Evolutionary conservation across 2,797 vertebrate genomes (phyloP).

Genomic region (Enteromius unitaeniatus): DNA sequence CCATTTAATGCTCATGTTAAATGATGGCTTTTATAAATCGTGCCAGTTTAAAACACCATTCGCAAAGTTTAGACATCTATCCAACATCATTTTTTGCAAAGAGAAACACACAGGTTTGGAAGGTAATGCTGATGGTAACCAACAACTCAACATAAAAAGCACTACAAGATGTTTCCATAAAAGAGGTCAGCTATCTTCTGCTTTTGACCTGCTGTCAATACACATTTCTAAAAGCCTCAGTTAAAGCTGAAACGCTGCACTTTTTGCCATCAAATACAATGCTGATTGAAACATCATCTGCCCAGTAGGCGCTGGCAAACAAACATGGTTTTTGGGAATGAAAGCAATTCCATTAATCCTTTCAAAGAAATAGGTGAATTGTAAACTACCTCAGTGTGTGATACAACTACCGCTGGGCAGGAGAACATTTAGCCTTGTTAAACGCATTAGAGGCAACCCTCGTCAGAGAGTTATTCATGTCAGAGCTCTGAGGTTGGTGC

Average conservation of each 20-base stretch:
- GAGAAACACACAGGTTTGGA: background rate
- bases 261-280: slow-evolving; percentile 7
- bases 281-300: slow-evolving; percentile 25
- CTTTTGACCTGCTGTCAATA: background rate
- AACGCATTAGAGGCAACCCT: slow-evolving; percentile 38
- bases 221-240: slow-evolving; percentile 4
- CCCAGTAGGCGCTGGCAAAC: slow-evolving; percentile 28
- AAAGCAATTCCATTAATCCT: slow-evolving; percentile 52
- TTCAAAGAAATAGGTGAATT: slow-evolving; percentile 36
- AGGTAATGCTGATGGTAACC: background rate
- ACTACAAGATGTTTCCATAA: background rate
- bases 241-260: slow-evolving; percentile 8
- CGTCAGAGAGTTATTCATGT: slow-evolving; percentile 24
- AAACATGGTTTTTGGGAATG: slow-evolving; percentile 37
- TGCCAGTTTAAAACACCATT: background rate
- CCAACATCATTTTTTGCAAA: background rate
- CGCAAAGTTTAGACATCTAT: background rate
- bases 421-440: slow-evolving; percentile 51
- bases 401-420: slow-evolving; percentile 23
- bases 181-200: slow-evolving; percentile 6
- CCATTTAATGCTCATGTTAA: background rate
- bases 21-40: background rate
- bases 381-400: slow-evolving; percentile 26
- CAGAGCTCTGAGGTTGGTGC: slow-evolving; percentile 27
- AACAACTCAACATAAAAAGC: background rate